phyloP scores from a whole-genome alignment of 2,888 invertebrate species.

The Adelognathus sp. region DNA sequence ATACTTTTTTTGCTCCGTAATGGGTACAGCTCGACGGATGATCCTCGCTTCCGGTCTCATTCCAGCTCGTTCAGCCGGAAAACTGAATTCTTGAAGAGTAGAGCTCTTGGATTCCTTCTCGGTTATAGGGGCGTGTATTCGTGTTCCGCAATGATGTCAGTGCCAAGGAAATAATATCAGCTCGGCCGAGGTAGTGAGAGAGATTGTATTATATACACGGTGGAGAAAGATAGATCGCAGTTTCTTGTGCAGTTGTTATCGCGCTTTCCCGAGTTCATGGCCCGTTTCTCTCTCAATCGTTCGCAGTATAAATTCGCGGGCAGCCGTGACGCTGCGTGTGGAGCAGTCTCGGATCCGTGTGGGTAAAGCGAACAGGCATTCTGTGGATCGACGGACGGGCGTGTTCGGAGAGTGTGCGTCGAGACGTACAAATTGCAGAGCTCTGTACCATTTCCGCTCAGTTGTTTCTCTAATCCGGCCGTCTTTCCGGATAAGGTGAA shows the following conservation, averaged over 20 bases:
- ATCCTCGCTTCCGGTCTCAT: slow-evolving; percentile 39
- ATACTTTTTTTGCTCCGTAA: slow-evolving; percentile 25
- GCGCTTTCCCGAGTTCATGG: slow-evolving; percentile 12
- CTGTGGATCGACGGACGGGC: slow-evolving; percentile 23
- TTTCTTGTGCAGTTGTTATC: not conserved
- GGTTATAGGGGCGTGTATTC: slow-evolving; percentile 16
- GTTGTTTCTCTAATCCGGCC: slow-evolving; percentile 37
- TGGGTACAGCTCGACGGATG: slow-evolving; percentile 23
- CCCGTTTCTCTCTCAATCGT: slow-evolving; percentile 7
- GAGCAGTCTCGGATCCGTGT: slow-evolving; percentile 1
- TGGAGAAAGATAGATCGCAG: not conserved
- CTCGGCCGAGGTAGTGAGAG: not conserved
- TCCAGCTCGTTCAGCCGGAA: slow-evolving; percentile 46
- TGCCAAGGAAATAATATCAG: slow-evolving; percentile 40
- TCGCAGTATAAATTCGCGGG: slow-evolving; percentile 12
- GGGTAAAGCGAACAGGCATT: not conserved
- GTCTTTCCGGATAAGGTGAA: slow-evolving; percentile 21
- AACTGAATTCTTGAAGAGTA: slow-evolving; percentile 45
- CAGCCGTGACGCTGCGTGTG: not conserved
- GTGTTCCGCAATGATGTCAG: slow-evolving; percentile 10
- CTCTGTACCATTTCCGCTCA: slow-evolving; percentile 1
- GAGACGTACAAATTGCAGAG: slow-evolving; percentile 14
- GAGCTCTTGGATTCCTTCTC: slow-evolving; percentile 16
- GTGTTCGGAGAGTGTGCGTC: not conserved
- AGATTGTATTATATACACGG: not conserved